phyloP scores from a whole-genome alignment of 1,140 invertebrate species.

The Drosophila punjabiensis region DNA sequence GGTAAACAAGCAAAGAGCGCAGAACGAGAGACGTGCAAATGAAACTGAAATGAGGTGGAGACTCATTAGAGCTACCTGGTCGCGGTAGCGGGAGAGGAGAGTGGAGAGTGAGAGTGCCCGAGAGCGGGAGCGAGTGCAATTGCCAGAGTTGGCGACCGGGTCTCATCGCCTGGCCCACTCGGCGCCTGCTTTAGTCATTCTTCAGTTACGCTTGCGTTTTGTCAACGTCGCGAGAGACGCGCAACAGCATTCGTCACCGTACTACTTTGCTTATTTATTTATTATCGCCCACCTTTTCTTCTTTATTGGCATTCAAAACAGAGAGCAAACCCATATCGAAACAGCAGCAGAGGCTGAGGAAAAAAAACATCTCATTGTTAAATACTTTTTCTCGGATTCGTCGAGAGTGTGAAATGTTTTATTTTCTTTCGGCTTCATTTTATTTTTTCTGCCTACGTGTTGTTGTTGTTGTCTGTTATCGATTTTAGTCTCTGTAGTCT shows the following conservation, averaged over 20 bases:
- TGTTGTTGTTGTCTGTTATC: conserved; percentile 37
- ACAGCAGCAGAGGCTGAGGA: conserved; percentile 14
- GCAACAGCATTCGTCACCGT: conserved; percentile 48
- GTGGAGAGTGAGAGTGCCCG: conserved; percentile 11
- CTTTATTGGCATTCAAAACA: conserved; percentile 38
- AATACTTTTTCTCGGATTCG: conserved; percentile 19
- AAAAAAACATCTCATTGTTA: conserved; percentile 40
- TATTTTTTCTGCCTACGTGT: conserved; percentile 22
- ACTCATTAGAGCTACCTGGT: conserved; percentile 49
- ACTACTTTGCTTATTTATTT: conserved; percentile 1
- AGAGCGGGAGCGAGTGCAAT: conserved; percentile 52
- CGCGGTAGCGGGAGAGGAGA: neutral
- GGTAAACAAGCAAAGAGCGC: conserved; percentile 28
- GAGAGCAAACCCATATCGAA: conserved; percentile 8
- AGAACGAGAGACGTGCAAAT: conserved; percentile 25
- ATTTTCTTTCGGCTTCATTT: conserved; percentile 14
- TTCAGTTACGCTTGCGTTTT: conserved; percentile 82
- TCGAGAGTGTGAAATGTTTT: conserved; percentile 51
- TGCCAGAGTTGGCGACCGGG: conserved; percentile 54
- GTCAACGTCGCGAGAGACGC: conserved; percentile 77
- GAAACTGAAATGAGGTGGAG: conserved; percentile 30
- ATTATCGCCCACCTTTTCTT: neutral
- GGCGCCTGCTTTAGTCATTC: conserved; percentile 77
- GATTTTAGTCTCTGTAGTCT: conserved; percentile 54
- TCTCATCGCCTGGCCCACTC: conserved; percentile 67